Evolutionary conservation across 23 tunicate genomes (phyloP).

Genomic region (Halocynthia roretzi): DNA sequence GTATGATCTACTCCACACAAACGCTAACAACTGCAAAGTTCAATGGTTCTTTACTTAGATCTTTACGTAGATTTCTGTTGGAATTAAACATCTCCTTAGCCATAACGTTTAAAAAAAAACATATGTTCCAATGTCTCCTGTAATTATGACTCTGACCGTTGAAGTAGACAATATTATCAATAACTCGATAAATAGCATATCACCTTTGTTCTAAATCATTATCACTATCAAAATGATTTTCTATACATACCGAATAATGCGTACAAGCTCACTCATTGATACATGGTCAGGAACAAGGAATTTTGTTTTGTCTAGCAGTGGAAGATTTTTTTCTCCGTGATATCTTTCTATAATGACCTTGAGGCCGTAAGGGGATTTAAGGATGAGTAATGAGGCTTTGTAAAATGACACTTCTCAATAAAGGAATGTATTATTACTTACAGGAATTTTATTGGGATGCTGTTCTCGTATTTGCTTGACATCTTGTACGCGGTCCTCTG

Average conservation of each 20-base stretch:
- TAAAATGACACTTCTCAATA: neutral
- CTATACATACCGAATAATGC: constrained; percentile 64
- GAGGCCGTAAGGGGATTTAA: neutral
- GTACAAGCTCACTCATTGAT: constrained; percentile 85
- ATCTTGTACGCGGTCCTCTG: constrained; percentile 81
- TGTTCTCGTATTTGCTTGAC: constrained; percentile 80
- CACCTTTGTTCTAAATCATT: neutral
- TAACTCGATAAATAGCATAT: too few species aligned
- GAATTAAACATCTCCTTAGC: too few species aligned
- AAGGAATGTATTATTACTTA: constrained; percentile 23
- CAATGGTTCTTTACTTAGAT: too few species aligned
- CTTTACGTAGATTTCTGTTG: too few species aligned
- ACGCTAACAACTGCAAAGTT: too few species aligned
- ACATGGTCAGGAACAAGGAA: constrained; percentile 98
- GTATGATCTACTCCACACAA: too few species aligned
- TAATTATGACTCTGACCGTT: too few species aligned
- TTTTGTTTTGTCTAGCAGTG: constrained; percentile 83
- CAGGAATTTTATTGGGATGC: constrained; percentile 96
- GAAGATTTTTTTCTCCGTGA: constrained; percentile 85
- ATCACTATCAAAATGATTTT: neutral
- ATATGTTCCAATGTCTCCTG: too few species aligned
- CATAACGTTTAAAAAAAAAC: too few species aligned
- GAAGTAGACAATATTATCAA: too few species aligned
- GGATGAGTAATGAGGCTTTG: neutral
- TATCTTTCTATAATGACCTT: constrained; percentile 92